Conservation (phyloP, 2,113 vertebrate genomes). For the Coryphaenoides rupestris region DNA sequence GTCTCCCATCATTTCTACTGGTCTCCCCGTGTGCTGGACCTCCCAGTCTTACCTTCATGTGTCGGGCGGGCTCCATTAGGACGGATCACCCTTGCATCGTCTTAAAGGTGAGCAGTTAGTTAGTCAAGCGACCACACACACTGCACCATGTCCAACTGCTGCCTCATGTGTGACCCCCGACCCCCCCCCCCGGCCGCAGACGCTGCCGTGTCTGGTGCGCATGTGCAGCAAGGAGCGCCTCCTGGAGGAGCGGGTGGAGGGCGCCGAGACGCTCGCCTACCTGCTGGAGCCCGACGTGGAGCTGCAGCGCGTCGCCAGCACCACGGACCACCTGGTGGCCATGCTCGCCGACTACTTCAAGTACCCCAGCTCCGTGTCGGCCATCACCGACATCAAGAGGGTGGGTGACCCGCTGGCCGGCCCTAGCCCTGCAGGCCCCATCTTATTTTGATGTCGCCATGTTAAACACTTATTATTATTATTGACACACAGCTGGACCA, state of each 20-base stretch:
- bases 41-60: slow-evolving; percentile 96
- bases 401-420: slow-evolving; percentile 76
- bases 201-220: slow-evolving; percentile 92
- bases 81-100: slow-evolving; percentile 90
- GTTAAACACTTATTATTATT: no score
- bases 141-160: no score
- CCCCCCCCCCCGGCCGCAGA: slow-evolving; percentile 62
- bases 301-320: slow-evolving; percentile 94
- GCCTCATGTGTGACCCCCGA: background rate
- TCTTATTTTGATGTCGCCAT: background rate
- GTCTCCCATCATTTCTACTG: slow-evolving; percentile 7
- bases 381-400: slow-evolving; percentile 98
- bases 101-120: slow-evolving; percentile 80
- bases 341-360: slow-evolving; percentile 99
- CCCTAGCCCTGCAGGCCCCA: background rate
- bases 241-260: slow-evolving; percentile 93
- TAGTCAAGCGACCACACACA: no score
- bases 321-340: slow-evolving; percentile 92
- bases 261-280: slow-evolving; percentile 94
- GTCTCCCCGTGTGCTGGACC: background rate
- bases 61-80: slow-evolving; percentile 92
- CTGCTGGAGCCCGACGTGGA: slow-evolving; percentile 96
- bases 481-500: slow-evolving; percentile 86
- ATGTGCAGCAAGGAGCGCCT: slow-evolving; percentile 98
- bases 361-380: slow-evolving; percentile 97